Evolutionary conservation across 2,113 vertebrate species (phyloP).

Genomic region (Pseudorasbora parva): DNA sequence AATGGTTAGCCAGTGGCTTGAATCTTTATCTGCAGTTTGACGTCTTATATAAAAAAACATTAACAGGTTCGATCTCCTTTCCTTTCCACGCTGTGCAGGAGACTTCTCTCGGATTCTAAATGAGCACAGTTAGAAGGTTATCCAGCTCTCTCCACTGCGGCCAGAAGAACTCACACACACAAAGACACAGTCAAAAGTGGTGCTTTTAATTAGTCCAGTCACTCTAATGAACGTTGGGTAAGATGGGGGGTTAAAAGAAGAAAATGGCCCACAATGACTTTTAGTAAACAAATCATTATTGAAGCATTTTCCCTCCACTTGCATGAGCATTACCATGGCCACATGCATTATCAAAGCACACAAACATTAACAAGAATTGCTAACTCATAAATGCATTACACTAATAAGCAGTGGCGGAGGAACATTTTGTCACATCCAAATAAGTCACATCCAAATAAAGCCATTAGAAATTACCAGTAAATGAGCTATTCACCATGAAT

Average conservation of each 20-base stretch:
- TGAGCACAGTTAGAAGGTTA: background rate
- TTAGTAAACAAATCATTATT: conserved; percentile 49
- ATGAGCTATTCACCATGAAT: conserved; percentile 56
- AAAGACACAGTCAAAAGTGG: background rate
- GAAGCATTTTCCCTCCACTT: conserved; percentile 28
- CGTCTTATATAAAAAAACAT: conserved; percentile 70
- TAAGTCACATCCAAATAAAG: conserved; percentile 58
- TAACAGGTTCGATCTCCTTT: conserved; percentile 64
- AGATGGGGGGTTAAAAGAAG: conserved; percentile 9
- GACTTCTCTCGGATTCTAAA: background rate
- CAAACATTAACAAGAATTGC: conserved; percentile 53
- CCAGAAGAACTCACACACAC: background rate
- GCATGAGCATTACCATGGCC: conserved; percentile 34
- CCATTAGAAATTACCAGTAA: conserved; percentile 54
- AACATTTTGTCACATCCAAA: conserved; percentile 55
- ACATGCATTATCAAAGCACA: conserved; percentile 31
- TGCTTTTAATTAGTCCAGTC: conserved; percentile 44
- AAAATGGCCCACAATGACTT: conserved; percentile 24
- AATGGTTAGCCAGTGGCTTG: conserved; percentile 77
- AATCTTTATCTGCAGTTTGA: conserved; percentile 79
- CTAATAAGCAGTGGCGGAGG: conserved; percentile 43
- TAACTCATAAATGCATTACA: conserved; percentile 54
- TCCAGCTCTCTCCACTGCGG: background rate
- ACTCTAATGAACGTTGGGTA: conserved; percentile 36
- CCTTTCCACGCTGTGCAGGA: conserved; percentile 51